Percentiles rank a stretch among this genome's conserved stretches.
These are phyloP conservation scores for Martes martes DNA, from an alignment of 2,113 vertebrate genomes.

Conservation along the genomic window DNA sequence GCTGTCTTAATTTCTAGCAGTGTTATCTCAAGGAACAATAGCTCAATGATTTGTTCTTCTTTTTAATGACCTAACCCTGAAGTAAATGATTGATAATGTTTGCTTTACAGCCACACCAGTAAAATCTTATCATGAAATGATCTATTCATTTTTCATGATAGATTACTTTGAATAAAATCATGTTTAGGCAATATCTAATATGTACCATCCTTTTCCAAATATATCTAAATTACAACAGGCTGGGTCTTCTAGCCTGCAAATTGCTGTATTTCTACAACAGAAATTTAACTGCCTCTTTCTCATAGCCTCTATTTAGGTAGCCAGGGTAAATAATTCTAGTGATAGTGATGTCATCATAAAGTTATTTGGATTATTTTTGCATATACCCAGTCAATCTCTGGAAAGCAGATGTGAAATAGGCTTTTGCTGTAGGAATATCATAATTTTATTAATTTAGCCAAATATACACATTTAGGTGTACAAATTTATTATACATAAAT, in stretches of 20 bases:
- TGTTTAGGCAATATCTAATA: slow-evolving; percentile 59
- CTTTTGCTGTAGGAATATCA: background rate
- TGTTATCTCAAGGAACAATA: slow-evolving; percentile 70
- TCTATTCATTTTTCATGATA: slow-evolving; percentile 70
- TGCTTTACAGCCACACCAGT: slow-evolving; percentile 41
- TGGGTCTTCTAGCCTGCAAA: background rate
- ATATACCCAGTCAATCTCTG: background rate
- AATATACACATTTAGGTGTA: background rate
- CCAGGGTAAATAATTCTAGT: slow-evolving; percentile 10
- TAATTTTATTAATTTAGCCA: slow-evolving; percentile 3
- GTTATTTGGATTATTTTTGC: slow-evolving; percentile 11
- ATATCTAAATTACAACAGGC: slow-evolving; percentile 58
- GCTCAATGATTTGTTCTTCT: slow-evolving; percentile 70
- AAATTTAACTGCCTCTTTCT: slow-evolving; percentile 16
- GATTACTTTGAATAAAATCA: slow-evolving; percentile 59
- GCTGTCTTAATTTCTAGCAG: slow-evolving; percentile 69
- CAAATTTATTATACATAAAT: background rate
- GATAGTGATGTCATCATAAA: background rate
- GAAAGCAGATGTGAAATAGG: slow-evolving; percentile 24
- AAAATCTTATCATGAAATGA: slow-evolving; percentile 59
- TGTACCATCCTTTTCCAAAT: slow-evolving; percentile 48
- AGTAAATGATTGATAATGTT: slow-evolving; percentile 72
- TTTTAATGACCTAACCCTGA: slow-evolving; percentile 61
- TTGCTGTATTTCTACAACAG: background rate
- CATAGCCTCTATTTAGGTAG: background rate